These are phyloP conservation scores for Sclerodermus sp. DNA, from an alignment of 2,888 invertebrate genomes.

Conservation along the genomic window DNA sequence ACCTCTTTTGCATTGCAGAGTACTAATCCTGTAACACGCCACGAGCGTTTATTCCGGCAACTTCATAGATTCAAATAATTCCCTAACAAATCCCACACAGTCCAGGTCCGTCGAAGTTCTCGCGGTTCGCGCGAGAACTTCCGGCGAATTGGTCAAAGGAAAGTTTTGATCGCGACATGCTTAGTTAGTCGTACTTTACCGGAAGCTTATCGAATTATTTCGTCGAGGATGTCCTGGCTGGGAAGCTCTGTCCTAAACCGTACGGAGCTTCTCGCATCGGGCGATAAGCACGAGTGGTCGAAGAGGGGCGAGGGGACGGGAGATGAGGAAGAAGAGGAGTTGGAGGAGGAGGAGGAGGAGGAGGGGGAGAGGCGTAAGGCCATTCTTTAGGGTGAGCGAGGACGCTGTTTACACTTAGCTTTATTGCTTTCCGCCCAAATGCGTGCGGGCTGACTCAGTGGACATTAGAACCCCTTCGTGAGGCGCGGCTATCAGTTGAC, in stretches of 20 bases:
- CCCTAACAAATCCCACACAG: too few species aligned
- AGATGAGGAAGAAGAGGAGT: slow-evolving; percentile 8
- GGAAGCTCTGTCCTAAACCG: too few species aligned
- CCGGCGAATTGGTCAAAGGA: background rate
- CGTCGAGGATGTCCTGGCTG: too few species aligned
- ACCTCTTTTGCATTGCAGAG: too few species aligned
- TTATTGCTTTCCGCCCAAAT: slow-evolving; percentile 47
- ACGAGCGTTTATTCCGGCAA: background rate
- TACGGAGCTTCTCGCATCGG: too few species aligned
- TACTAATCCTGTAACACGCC: too few species aligned
- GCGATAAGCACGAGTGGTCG: background rate
- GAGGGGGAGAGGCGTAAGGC: slow-evolving; percentile 21
- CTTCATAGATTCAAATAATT: background rate
- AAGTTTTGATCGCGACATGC: background rate
- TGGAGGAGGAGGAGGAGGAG: slow-evolving; percentile 1
- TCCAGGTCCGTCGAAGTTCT: too few species aligned
- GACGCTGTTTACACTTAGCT: slow-evolving; percentile 46
- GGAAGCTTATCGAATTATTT: too few species aligned
- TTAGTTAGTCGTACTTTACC: too few species aligned
- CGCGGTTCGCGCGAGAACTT: background rate
- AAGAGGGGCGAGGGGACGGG: background rate
- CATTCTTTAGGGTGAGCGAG: slow-evolving; percentile 16
- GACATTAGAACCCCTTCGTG: slow-evolving; percentile 43
- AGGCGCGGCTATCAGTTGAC: slow-evolving; percentile 44
- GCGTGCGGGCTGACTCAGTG: slow-evolving; percentile 42